A percentile compares a stretch with the other conserved stretches of the same genome.
phyloP scores from a whole-genome alignment of 2,797 vertebrate genomes.

The Mastacembelus armatus region DNA sequence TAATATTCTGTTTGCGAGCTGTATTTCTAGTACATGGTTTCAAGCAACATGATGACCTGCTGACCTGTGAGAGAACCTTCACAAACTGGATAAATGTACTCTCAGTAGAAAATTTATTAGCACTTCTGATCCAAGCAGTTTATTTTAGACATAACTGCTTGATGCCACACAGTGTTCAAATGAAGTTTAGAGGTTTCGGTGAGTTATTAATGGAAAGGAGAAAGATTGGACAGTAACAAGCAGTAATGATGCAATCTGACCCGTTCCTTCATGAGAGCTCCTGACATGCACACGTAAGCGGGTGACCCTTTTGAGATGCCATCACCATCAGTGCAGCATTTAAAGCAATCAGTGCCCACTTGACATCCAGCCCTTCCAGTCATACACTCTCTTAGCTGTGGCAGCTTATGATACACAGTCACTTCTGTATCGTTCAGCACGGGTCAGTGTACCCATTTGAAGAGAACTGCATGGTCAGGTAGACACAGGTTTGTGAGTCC shows the following conservation, averaged over 20 bases:
- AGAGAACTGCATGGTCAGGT: slow-evolving; percentile 32
- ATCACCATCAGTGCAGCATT: slow-evolving; percentile 1
- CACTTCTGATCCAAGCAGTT: slow-evolving; percentile 1
- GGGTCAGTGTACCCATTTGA: slow-evolving; percentile 35
- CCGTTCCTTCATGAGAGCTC: background rate
- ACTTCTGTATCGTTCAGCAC: slow-evolving; percentile 8
- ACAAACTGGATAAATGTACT: background rate
- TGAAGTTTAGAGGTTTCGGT: background rate
- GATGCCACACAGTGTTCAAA: background rate
- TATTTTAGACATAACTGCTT: background rate
- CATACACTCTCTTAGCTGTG: slow-evolving; percentile 2
- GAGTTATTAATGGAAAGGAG: background rate
- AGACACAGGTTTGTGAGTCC: slow-evolving; percentile 34
- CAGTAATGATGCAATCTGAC: background rate
- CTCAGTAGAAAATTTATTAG: too few species aligned
- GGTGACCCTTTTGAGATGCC: slow-evolving; percentile 18
- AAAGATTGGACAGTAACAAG: background rate
- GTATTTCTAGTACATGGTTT: background rate
- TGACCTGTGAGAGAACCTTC: slow-evolving; percentile 10
- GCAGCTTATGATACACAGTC: background rate
- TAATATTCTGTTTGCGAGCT: background rate
- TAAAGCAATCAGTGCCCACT: slow-evolving; percentile 30
- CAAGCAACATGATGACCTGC: background rate
- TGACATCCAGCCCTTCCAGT: background rate
- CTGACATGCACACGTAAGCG: slow-evolving; percentile 13